Evolutionary conservation across 2,113 vertebrate species (phyloP).

Genomic region (Lethenteron reissneri): DNA sequence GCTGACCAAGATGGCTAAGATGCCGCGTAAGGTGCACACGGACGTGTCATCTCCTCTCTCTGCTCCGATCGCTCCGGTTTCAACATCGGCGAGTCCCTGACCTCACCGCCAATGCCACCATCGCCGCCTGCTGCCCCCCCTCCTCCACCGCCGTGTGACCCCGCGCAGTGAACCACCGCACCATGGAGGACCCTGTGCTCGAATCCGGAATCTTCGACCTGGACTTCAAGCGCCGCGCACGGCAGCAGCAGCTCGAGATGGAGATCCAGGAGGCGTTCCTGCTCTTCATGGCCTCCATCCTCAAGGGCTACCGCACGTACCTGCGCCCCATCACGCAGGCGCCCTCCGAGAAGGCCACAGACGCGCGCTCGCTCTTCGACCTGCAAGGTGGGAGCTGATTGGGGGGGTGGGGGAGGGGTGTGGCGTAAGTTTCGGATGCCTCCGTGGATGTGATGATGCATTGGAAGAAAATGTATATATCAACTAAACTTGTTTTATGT

Average conservation of each 20-base stretch:
- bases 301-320: slow-evolving; percentile 74
- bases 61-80: too few relatives aligned
- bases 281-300: slow-evolving; percentile 76
- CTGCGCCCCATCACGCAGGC: slow-evolving; percentile 83
- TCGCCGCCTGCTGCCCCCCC: too few relatives aligned
- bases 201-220: neutral
- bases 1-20: too few relatives aligned
- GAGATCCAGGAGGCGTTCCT: slow-evolving; percentile 86
- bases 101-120: too few relatives aligned
- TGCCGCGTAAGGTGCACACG: too few relatives aligned
- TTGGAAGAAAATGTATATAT: too few relatives aligned
- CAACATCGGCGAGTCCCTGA: too few relatives aligned
- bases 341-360: slow-evolving; percentile 75
- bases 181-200: neutral
- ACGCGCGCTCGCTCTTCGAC: slow-evolving; percentile 72
- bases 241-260: slow-evolving; percentile 46
- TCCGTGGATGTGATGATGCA: too few relatives aligned
- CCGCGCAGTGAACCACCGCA: slow-evolving; percentile 1
- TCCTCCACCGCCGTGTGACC: neutral
- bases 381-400: slow-evolving; percentile 42
- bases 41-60: too few relatives aligned
- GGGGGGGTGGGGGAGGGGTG: too few relatives aligned
- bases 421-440: too few relatives aligned
- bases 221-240: neutral
- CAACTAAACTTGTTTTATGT: too few relatives aligned